phyloP scores from a whole-genome alignment of 2,797 vertebrate genomes.

The Chromobotia macracanthus region DNA sequence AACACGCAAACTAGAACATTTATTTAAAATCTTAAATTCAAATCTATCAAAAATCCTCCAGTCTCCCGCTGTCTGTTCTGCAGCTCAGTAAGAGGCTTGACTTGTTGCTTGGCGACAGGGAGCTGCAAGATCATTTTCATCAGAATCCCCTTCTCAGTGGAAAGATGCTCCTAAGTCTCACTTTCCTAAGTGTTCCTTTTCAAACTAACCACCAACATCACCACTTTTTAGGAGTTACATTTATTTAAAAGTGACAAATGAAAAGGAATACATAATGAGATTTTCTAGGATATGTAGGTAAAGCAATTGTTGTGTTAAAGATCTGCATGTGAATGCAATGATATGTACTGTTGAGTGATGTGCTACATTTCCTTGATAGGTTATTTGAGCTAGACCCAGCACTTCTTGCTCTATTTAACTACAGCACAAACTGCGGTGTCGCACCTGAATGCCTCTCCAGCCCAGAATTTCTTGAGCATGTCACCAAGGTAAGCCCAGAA shows the following conservation, averaged over 20 bases:
- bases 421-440: conserved; percentile 85
- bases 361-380: conserved; percentile 69
- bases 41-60: conserved; percentile 31
- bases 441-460: conserved; percentile 89
- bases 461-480: conserved; percentile 91
- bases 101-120: conserved; percentile 84
- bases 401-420: conserved; percentile 88
- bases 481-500: conserved; percentile 84
- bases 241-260: background rate
- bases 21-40: conserved; percentile 7
- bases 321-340: background rate
- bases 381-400: conserved; percentile 92
- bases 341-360: background rate
- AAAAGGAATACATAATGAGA: too few species aligned
- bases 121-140: conserved; percentile 76
- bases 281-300: too few species aligned
- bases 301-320: too few species aligned
- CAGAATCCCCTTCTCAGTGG: conserved; percentile 66
- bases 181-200: conserved; percentile 15
- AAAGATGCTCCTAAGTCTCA: conserved; percentile 55
- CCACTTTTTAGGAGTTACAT: background rate
- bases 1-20: background rate
- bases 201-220: background rate
- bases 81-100: conserved; percentile 75
- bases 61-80: conserved; percentile 54